Percentiles rank a stretch among this genome's conserved stretches.
Conservation (phyloP, 2,797 vertebrate species). For the Epinephelus awoara region DNA sequence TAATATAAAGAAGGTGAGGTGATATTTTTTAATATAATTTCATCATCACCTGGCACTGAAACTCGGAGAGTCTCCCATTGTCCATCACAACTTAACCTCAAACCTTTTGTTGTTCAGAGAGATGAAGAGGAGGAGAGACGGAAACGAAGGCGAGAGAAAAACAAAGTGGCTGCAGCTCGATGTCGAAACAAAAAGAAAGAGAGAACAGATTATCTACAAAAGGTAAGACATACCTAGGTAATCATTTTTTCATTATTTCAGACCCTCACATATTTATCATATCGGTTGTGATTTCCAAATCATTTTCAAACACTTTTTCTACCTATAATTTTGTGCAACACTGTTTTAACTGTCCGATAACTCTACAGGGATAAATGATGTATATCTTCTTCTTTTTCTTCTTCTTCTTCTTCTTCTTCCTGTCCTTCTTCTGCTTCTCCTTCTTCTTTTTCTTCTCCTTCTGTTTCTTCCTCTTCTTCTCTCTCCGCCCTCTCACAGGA, state of each 20-base stretch:
- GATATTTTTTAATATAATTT: not conserved
- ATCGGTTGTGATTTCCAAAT: not conserved
- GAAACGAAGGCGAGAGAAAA: slow-evolving; percentile 97
- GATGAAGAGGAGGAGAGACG: slow-evolving; percentile 95
- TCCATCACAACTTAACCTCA: not conserved
- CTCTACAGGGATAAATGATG: too few relatives aligned
- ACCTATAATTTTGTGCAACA: too few relatives aligned
- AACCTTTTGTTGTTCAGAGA: slow-evolving; percentile 78
- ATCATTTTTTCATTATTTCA: not conserved
- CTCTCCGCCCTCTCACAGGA: slow-evolving; percentile 83
- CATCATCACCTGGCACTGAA: not conserved
- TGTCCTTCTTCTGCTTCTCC: too few relatives aligned
- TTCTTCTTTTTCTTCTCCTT: not conserved
- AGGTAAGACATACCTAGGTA: slow-evolving; percentile 81
- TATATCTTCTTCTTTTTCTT: not conserved
- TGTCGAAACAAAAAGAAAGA: slow-evolving; percentile 99
- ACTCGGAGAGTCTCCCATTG: not conserved
- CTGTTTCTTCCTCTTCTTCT: not conserved
- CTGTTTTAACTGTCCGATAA: too few relatives aligned
- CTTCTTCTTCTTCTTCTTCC: not conserved
- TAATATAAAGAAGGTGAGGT: not conserved
- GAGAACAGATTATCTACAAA: slow-evolving; percentile 96
- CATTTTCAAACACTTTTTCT: not conserved
- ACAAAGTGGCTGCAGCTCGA: slow-evolving; percentile 97
- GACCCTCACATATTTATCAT: not conserved